A percentile compares a stretch with the other conserved stretches of the same genome.
Conservation (phyloP, 2,888 invertebrate genomes). For the Apodemia mormo region DNA sequence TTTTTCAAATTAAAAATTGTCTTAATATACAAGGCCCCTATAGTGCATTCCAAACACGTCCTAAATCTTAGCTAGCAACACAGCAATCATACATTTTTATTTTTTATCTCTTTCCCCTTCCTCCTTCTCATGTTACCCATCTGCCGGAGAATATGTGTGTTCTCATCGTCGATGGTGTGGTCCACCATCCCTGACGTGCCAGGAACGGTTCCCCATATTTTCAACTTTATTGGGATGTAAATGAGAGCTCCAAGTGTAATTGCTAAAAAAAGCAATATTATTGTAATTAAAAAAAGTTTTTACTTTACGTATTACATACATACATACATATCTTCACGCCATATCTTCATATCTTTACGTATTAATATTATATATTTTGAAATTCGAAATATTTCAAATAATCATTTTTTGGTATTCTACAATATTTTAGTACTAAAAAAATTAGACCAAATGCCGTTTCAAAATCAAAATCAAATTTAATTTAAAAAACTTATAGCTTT, state of each 20-base stretch:
- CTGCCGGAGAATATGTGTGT: conserved; percentile 84
- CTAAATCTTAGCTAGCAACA: conserved; percentile 25
- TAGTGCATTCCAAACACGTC: conserved; percentile 25
- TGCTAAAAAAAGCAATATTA: too few species aligned
- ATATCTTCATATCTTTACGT: too few species aligned
- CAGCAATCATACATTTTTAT: conserved; percentile 63
- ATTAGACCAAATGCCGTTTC: too few species aligned
- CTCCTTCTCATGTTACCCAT: conserved; percentile 84
- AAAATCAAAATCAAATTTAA: too few species aligned
- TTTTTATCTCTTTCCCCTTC: conserved; percentile 60
- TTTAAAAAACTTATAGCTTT: too few species aligned
- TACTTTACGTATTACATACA: too few species aligned
- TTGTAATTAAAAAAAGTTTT: too few species aligned
- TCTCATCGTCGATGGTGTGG: conserved; percentile 85
- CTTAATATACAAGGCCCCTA: conserved; percentile 26
- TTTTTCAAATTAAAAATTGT: not conserved
- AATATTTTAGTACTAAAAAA: too few species aligned
- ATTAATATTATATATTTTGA: too few species aligned
- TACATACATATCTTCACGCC: too few species aligned
- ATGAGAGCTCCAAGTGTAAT: conserved; percentile 86
- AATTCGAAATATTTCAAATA: too few species aligned
- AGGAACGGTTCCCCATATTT: conserved; percentile 84
- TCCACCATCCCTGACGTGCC: conserved; percentile 63
- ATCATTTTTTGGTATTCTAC: too few species aligned
- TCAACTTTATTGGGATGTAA: conserved; percentile 85